A percentile compares a stretch with the other conserved stretches of the same genome.
Conservation (phyloP, 2,113 vertebrate species). For the Notiomystis cincta region DNA sequence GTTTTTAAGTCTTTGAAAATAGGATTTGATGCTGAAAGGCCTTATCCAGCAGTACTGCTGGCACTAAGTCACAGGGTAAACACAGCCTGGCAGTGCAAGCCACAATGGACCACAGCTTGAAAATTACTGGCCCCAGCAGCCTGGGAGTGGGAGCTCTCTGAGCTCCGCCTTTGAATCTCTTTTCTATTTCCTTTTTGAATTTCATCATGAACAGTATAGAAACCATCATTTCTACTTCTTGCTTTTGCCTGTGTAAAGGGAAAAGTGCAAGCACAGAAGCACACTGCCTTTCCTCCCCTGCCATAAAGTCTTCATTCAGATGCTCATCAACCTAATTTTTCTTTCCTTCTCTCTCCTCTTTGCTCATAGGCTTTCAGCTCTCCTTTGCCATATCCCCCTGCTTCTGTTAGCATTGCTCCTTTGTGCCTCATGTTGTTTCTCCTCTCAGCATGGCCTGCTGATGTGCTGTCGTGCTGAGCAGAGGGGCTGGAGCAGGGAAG, state of each 20-base stretch:
- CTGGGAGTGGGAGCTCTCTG: background rate
- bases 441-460: background rate
- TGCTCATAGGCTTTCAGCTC: background rate
- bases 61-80: slow-evolving; percentile 58
- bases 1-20: slow-evolving; percentile 46
- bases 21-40: slow-evolving; percentile 53
- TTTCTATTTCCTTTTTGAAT: slow-evolving; percentile 25
- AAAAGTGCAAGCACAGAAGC: background rate
- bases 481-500: background rate
- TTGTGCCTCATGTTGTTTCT: background rate
- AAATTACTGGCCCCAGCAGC: slow-evolving; percentile 36
- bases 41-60: slow-evolving; percentile 52
- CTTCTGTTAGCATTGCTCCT: background rate
- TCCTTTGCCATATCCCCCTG: background rate
- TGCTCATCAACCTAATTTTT: background rate
- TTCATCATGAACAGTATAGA: background rate
- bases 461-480: background rate
- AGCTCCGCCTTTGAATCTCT: slow-evolving; percentile 13
- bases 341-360: background rate
- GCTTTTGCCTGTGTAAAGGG: background rate
- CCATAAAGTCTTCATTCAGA: background rate
- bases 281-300: background rate
- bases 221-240: background rate
- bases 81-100: slow-evolving; percentile 17
- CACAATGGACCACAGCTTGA: slow-evolving; percentile 58